phyloP scores from a whole-genome alignment of 2,113 vertebrate species.

The Pluvialis apricaria region DNA sequence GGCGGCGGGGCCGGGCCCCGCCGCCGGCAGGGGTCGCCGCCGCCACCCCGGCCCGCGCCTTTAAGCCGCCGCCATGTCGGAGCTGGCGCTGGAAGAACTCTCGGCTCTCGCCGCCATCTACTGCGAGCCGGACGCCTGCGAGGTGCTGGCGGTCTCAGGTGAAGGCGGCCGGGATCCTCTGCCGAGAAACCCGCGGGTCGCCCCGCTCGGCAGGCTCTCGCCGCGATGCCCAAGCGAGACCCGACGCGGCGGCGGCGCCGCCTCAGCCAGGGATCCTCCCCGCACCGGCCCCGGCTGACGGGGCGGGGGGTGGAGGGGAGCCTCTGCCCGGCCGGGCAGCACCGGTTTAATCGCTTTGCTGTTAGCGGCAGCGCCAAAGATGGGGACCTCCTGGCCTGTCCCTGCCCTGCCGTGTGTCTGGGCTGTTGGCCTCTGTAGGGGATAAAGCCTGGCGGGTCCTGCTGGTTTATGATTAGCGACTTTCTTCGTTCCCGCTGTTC shows the following conservation, averaged over 20 bases:
- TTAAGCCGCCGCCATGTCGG: conserved; percentile 55
- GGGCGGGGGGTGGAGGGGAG: no score
- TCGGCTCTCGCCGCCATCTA: conserved; percentile 78
- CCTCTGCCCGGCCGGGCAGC: background rate
- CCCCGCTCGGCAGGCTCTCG: background rate
- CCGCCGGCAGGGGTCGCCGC: background rate
- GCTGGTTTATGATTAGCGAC: rapidly evolving
- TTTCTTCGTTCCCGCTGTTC: background rate
- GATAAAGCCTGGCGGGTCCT: no score
- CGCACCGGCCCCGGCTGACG: background rate
- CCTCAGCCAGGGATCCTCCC: background rate
- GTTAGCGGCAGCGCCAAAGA: rapidly evolving
- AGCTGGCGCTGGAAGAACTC: conserved; percentile 71
- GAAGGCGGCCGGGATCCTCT: conserved; percentile 2
- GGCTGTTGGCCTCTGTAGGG: background rate
- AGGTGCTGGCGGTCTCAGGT: conserved; percentile 79
- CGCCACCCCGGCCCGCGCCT: background rate
- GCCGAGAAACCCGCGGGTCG: no score
- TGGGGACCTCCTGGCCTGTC: background rate
- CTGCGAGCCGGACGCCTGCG: conserved; percentile 75
- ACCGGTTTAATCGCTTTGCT: background rate
- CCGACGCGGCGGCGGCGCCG: background rate
- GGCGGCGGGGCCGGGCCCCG: no score
- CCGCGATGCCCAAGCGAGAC: background rate
- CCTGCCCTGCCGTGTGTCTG: no score